Evolutionary conservation across 1,140 invertebrate genomes (phyloP).

Genomic region (Aphelinus certus): DNA sequence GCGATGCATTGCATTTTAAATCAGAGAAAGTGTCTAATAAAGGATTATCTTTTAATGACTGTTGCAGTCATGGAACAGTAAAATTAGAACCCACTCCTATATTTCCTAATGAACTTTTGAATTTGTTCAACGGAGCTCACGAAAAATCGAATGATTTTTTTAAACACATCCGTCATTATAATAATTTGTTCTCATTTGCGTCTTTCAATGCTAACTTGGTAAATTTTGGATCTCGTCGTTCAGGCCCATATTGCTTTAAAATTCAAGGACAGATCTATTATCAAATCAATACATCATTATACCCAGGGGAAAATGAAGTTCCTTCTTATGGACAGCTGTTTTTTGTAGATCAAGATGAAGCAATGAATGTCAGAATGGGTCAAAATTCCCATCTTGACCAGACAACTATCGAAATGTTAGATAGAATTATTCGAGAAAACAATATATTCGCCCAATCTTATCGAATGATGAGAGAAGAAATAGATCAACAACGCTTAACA

Average conservation of each 20-base stretch:
- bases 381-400: too few relatives aligned
- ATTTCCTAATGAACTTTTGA: constrained; percentile 16
- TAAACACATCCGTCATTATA: constrained; percentile 29
- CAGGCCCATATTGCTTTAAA: constrained; percentile 33
- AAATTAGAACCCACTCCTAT: constrained; percentile 13
- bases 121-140: constrained; percentile 27
- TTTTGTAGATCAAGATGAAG: constrained; percentile 34
- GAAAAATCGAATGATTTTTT: constrained; percentile 27
- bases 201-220: constrained; percentile 32
- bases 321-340: constrained; percentile 41
- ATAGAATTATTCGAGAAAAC: constrained; percentile 5
- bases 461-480: not conserved
- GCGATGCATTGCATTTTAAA: constrained; percentile 30
- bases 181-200: constrained; percentile 29
- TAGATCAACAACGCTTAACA: not conserved
- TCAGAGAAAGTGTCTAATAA: constrained; percentile 35
- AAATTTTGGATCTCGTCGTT: constrained; percentile 13
- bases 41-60: constrained; percentile 32
- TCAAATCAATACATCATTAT: constrained; percentile 31
- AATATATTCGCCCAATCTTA: not conserved
- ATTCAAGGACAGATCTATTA: constrained; percentile 25
- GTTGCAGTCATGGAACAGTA: constrained; percentile 26
- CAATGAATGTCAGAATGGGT: too few relatives aligned
- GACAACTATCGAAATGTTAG: not conserved
- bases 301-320: constrained; percentile 25